Evolutionary conservation across 2,797 vertebrate species (phyloP).

Genomic region (Centropyge bicolor): DNA sequence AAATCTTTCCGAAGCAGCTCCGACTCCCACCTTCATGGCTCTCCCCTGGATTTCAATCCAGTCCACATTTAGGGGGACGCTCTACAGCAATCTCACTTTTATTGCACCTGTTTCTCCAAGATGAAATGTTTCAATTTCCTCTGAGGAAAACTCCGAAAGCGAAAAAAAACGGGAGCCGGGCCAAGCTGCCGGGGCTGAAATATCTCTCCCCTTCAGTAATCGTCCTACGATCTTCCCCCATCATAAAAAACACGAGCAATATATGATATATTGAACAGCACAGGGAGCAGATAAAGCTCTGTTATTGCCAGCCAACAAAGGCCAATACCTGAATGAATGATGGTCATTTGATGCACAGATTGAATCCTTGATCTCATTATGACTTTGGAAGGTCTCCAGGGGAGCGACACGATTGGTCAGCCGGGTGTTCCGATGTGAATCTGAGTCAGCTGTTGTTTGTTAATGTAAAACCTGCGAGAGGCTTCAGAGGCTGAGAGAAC

Average conservation of each 20-base stretch:
- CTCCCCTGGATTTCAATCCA: conserved; percentile 74
- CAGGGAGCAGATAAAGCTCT: conserved; percentile 59
- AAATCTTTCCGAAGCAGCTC: conserved; percentile 52
- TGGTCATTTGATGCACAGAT: conserved; percentile 75
- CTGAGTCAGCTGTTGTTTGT: conserved; percentile 35
- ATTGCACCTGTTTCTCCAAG: conserved; percentile 76
- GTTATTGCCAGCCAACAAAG: conserved; percentile 69
- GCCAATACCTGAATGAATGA: conserved; percentile 73
- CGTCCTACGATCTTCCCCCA: conserved; percentile 51
- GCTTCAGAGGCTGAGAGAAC: conserved; percentile 2
- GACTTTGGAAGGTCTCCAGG: conserved; percentile 67
- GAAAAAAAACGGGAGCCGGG: conserved; percentile 45
- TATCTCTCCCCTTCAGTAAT: conserved; percentile 67
- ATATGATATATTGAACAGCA: conserved; percentile 72
- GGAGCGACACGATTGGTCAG: conserved; percentile 59
- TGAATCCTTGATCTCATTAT: conserved; percentile 71
- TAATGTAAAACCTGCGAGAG: conserved; percentile 22
- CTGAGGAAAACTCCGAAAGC: conserved; percentile 59
- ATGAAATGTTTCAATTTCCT: conserved; percentile 84
- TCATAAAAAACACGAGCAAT: conserved; percentile 69
- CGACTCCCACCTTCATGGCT: conserved; percentile 55
- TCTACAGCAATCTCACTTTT: conserved; percentile 75
- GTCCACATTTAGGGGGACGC: conserved; percentile 67
- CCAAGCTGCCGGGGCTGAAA: conserved; percentile 59
- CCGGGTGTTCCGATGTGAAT: conserved; percentile 48